A percentile compares a stretch with the other conserved stretches of the same genome.
phyloP scores from a whole-genome alignment of 1,140 invertebrate genomes.

The Leptonema lineaticorne region DNA sequence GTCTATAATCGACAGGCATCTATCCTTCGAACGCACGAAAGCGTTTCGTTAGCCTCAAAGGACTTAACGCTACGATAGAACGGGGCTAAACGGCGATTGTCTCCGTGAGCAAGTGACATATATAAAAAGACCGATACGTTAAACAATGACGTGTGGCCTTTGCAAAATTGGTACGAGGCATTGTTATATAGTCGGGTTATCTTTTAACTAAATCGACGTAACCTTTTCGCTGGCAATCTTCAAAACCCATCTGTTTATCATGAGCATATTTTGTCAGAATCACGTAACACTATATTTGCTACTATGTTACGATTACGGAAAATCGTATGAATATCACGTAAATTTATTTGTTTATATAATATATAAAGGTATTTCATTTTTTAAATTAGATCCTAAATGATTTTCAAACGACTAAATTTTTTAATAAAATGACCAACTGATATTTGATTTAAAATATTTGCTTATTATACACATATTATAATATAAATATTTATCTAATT shows the following conservation, averaged over 20 bases:
- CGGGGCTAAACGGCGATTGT: conserved; percentile 9
- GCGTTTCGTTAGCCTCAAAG: not conserved
- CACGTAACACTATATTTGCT: not conserved
- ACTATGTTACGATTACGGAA: too few relatives aligned
- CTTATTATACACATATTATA: too few relatives aligned
- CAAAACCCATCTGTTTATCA: not conserved
- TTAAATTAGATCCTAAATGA: too few relatives aligned
- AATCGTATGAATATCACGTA: too few relatives aligned
- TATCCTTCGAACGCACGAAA: too few relatives aligned
- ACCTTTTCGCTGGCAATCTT: not conserved
- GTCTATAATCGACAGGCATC: too few relatives aligned
- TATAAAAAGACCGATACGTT: conserved; percentile 1
- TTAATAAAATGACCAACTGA: too few relatives aligned
- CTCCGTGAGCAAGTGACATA: conserved; percentile 11
- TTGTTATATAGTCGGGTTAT: not conserved
- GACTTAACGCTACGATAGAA: not conserved
- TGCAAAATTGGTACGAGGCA: conserved; percentile 3
- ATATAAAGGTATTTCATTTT: too few relatives aligned
- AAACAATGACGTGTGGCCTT: conserved; percentile 1
- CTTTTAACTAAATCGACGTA: not conserved
- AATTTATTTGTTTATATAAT: too few relatives aligned
- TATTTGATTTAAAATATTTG: too few relatives aligned
- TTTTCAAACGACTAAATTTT: too few relatives aligned
- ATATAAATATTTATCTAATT: not conserved
- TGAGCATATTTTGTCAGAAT: not conserved